Evolutionary conservation across 1,140 invertebrate genomes (phyloP), one percentile per base, ranked within the genome.

Genomic region (Drosophila sproati): DNA sequence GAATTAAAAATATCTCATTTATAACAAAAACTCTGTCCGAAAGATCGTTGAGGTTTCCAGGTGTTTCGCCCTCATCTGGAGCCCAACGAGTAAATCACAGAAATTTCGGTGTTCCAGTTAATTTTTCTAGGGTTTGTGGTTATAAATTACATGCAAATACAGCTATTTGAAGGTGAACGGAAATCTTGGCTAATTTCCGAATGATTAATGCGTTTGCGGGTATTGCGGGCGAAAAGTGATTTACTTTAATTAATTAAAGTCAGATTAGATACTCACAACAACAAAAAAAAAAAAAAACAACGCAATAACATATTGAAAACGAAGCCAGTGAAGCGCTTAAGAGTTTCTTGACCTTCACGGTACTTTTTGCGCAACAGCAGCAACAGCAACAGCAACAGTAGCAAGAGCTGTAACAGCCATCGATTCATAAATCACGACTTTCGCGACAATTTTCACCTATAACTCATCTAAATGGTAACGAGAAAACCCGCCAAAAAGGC

Each of bases 371-470:
- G 74, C 66, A 75, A 73, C 67, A 48, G n/a, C 51, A 31, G 32
- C 37, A 59, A 29, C 48, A 62, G n/a, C 39, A 47, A 20, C 34
- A 28, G 7, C 68, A 32, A 48, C 51, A 4, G 37, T 43, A 28
- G 55, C 37, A 71, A 47, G 37, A 70, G 57, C 43, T 55, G 50
- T 43, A 74, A 70, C 57, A 70, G 12, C 66, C 62, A 54, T 72
- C 77, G 59, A 87, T 77, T 87, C 83, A 87, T 88, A 87, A 88
- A 83, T 87, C 83, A 87, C 82, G 79, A 87, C 82, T 87, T 87
- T 88, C 83, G 83, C 83, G 83, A 88, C 83, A 88, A 88, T 88
- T 88, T 88, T 88, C 83, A 88, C 83, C 83, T 80, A 88, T 88
- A 88, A 88, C 70, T 88, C 83, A 88, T 88, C 83, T 72, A 80